Evolutionary conservation across 2,113 vertebrate genomes (phyloP).

Genomic region (Leptodactylus fuscus): DNA sequence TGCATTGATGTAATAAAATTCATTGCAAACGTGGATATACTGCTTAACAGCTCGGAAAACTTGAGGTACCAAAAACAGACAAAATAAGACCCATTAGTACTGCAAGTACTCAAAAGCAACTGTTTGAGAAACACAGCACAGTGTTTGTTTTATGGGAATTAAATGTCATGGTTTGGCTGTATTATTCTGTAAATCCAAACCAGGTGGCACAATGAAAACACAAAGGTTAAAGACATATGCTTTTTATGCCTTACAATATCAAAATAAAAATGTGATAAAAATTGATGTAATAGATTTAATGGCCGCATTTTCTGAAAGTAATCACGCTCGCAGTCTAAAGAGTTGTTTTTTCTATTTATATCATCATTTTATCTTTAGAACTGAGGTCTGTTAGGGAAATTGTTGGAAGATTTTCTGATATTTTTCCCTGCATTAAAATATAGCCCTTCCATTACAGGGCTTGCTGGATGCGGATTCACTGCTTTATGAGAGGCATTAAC

Average conservation of each 20-base stretch:
- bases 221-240: constrained; percentile 5
- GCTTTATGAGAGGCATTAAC: neutral
- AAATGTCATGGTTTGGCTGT: constrained; percentile 52
- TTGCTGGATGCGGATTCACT: neutral
- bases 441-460: neutral
- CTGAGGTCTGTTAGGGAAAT: no score
- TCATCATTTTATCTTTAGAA: neutral
- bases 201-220: constrained; percentile 6
- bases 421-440: neutral
- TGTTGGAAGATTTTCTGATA: neutral
- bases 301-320: neutral
- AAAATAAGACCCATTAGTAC: no score
- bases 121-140: no score
- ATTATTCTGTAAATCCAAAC: constrained; percentile 53
- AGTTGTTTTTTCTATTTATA: neutral
- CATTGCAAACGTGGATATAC: no score
- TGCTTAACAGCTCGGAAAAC: no score
- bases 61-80: no score
- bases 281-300: neutral
- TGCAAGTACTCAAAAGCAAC: no score
- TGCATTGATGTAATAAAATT: no score
- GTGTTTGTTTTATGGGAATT: constrained; percentile 42
- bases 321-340: neutral
- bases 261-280: neutral
- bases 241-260: constrained; percentile 6